Evolutionary conservation across 2,797 vertebrate species (phyloP).

Genomic region (Gambusia yucatana): DNA sequence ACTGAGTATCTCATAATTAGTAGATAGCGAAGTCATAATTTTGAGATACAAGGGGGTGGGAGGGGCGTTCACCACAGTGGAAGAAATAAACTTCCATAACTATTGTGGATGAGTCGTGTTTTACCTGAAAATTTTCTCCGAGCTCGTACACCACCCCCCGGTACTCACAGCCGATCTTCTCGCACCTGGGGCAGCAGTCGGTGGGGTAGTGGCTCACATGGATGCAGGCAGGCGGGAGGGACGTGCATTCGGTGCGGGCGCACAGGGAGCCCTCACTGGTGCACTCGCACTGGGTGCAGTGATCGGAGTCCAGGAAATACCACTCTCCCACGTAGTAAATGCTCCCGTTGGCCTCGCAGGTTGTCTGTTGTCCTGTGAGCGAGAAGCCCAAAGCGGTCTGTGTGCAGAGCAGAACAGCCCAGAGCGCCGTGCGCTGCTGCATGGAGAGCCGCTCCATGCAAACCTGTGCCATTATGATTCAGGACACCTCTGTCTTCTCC

Average conservation of each 20-base stretch:
- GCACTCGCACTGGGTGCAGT: slow-evolving; percentile 87
- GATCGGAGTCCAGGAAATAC: slow-evolving; percentile 87
- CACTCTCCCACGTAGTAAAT: slow-evolving; percentile 87
- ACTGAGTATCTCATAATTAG: no score
- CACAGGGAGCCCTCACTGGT: slow-evolving; percentile 81
- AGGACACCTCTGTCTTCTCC: not conserved
- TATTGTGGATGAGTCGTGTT: not conserved
- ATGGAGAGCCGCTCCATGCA: slow-evolving; percentile 15
- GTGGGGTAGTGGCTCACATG: slow-evolving; percentile 89
- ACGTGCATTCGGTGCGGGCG: slow-evolving; percentile 82
- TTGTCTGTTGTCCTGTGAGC: slow-evolving; percentile 72
- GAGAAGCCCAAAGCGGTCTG: slow-evolving; percentile 66
- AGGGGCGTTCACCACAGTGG: no score
- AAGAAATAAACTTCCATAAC: no score
- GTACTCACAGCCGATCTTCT: slow-evolving; percentile 87
- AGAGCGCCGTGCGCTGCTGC: slow-evolving; percentile 39
- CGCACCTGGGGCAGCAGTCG: slow-evolving; percentile 88
- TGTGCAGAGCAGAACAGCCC: slow-evolving; percentile 62
- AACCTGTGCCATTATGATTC: slow-evolving; percentile 38
- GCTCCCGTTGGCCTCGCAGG: slow-evolving; percentile 86
- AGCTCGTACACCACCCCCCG: slow-evolving; percentile 85
- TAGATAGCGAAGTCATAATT: no score
- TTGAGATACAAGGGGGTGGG: no score
- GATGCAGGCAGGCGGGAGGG: slow-evolving; percentile 85
- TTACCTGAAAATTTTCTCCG: slow-evolving; percentile 85